phyloP scores from a whole-genome alignment of 2,888 invertebrate genomes.

The Nephrotoma guestfalica region DNA sequence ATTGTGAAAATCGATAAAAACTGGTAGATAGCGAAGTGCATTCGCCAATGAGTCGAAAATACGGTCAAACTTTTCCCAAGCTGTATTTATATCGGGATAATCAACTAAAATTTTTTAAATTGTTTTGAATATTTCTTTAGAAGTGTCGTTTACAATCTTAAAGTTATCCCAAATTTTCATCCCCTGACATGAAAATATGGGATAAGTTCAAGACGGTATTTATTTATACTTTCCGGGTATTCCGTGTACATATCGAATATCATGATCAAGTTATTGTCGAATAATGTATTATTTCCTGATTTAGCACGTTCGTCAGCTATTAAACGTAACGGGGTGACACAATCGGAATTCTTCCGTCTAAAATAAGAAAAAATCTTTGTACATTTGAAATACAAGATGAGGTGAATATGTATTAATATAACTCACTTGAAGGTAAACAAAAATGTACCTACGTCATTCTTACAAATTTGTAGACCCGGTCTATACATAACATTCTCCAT shows the following conservation, averaged over 20 bases:
- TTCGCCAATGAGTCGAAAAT: slow-evolving; percentile 35
- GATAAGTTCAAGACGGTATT: background rate
- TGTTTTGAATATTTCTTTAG: too few relatives aligned
- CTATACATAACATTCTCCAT: slow-evolving; percentile 37
- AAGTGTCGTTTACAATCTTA: too few relatives aligned
- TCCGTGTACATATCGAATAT: slow-evolving; percentile 42
- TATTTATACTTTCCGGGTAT: slow-evolving; percentile 31
- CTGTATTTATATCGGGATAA: slow-evolving; percentile 21
- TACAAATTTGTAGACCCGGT: slow-evolving; percentile 24
- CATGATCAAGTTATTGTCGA: slow-evolving; percentile 39
- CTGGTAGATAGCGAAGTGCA: slow-evolving; percentile 37
- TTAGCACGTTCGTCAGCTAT: slow-evolving; percentile 27
- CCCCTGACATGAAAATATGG: too few relatives aligned
- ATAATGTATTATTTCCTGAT: slow-evolving; percentile 27
- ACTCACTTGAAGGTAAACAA: slow-evolving; percentile 18
- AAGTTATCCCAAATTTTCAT: too few relatives aligned
- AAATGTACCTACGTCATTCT: slow-evolving; percentile 14
- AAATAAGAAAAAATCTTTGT: background rate
- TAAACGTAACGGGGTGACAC: background rate
- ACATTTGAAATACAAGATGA: background rate
- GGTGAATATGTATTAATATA: background rate
- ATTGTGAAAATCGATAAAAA: slow-evolving; percentile 39
- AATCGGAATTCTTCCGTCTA: background rate
- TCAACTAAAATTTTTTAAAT: slow-evolving; percentile 18
- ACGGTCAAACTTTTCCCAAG: slow-evolving; percentile 38